These are phyloP conservation scores for Neodontobutis hainanensis DNA, from an alignment of 2,113 vertebrate genomes.

Conservation along the genomic window DNA sequence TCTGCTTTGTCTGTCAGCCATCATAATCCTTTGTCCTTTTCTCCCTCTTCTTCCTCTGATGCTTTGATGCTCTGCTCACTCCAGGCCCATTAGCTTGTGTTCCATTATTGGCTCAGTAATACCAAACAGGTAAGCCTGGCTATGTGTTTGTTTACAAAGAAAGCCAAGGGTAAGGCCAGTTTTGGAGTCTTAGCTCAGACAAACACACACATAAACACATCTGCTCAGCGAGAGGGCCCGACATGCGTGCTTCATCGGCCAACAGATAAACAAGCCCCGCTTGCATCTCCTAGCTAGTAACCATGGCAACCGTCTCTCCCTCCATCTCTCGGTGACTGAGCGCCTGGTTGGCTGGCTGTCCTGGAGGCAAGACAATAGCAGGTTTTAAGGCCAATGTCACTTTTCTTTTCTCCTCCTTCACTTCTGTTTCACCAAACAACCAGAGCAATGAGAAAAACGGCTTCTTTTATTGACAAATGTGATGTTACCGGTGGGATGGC, in stretches of 20 bases:
- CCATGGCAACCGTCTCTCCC: constrained; percentile 78
- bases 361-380: constrained; percentile 81
- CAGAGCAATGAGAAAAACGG: constrained; percentile 1
- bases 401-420: constrained; percentile 17
- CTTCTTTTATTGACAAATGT: constrained; percentile 58
- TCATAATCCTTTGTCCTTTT: constrained; percentile 7
- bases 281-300: constrained; percentile 76
- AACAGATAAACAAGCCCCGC: constrained; percentile 81
- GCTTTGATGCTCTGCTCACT: constrained; percentile 27
- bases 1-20: constrained; percentile 12
- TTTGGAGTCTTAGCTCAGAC: constrained; percentile 28
- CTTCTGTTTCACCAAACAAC: constrained; percentile 21
- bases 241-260: constrained; percentile 66
- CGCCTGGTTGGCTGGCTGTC: constrained; percentile 75
- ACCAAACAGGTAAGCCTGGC: constrained; percentile 45
- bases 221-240: constrained; percentile 65
- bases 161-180: constrained; percentile 39
- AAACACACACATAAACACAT: constrained; percentile 50
- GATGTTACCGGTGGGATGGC: constrained; percentile 62
- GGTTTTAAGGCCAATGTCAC: constrained; percentile 82
- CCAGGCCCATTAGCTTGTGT: constrained; percentile 48
- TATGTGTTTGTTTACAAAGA: constrained; percentile 59
- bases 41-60: not conserved
- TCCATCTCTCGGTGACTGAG: constrained; percentile 50
- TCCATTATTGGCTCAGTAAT: constrained; percentile 45